phyloP scores from a whole-genome alignment of 2,888 invertebrate species.

The Brachypalpus laphriformis region DNA sequence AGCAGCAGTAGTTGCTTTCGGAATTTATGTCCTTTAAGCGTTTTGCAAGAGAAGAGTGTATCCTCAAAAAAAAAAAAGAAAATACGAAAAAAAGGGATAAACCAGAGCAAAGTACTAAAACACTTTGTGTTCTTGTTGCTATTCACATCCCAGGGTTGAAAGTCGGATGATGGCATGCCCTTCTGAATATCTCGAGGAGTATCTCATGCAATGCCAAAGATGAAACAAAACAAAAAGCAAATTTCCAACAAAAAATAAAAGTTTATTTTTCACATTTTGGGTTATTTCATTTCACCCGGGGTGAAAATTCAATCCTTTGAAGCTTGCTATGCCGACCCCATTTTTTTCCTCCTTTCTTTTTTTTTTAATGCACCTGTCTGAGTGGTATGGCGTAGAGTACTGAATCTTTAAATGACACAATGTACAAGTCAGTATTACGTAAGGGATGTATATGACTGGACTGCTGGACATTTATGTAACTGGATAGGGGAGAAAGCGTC shows the following conservation, averaged over 20 bases:
- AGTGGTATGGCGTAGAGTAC: not conserved
- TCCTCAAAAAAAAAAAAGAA: constrained; percentile 12
- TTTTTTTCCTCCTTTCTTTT: not conserved
- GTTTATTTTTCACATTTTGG: constrained; percentile 9
- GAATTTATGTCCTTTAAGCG: constrained; percentile 44
- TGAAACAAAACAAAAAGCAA: constrained; percentile 2
- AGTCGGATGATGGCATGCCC: constrained; percentile 29
- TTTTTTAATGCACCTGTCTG: constrained; percentile 3
- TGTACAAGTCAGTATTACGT: constrained; percentile 21
- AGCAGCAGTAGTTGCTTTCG: constrained; percentile 15
- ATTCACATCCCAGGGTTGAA: constrained; percentile 38
- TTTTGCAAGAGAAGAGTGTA: constrained; percentile 3
- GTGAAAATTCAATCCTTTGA: constrained; percentile 22
- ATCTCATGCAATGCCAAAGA: constrained; percentile 39
- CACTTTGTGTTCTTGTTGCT: constrained; percentile 44
- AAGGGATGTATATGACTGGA: not conserved
- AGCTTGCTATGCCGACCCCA: not conserved
- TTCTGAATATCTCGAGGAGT: constrained; percentile 28
- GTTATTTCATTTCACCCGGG: constrained; percentile 1
- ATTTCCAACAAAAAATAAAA: not conserved
- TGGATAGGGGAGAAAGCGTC: not conserved
- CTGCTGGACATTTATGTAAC: not conserved
- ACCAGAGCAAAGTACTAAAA: constrained; percentile 54
- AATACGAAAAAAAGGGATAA: constrained; percentile 5
- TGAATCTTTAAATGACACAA: not conserved